These are phyloP conservation scores for Apoda limacodes DNA, from an alignment of 2,888 invertebrate genomes.

Conservation along the genomic window DNA sequence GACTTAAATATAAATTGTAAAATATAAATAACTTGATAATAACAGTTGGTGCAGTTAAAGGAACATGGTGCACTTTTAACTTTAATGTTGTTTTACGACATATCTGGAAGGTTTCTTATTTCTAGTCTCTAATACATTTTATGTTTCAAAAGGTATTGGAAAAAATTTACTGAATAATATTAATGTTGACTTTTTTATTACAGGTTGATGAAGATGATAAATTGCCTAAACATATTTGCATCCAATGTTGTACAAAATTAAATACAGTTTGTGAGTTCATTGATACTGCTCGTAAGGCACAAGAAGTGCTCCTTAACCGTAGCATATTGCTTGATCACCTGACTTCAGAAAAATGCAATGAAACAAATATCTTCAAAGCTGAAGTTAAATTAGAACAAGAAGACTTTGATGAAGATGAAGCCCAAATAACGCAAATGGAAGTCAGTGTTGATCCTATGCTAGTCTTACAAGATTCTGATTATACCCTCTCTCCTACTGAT, in stretches of 20 bases:
- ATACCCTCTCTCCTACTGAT: slow-evolving; percentile 27
- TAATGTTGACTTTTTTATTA: slow-evolving; percentile 16
- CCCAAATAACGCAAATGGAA: slow-evolving; percentile 70
- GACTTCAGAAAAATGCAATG: slow-evolving; percentile 30
- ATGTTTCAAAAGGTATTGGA: no score
- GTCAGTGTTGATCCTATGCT: slow-evolving; percentile 78
- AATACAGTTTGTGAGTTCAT: slow-evolving; percentile 77
- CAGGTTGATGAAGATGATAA: slow-evolving; percentile 76
- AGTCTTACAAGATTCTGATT: slow-evolving; percentile 71
- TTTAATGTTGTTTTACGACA: no score
- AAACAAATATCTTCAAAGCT: slow-evolving; percentile 12
- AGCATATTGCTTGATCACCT: slow-evolving; percentile 52
- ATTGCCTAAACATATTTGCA: slow-evolving; percentile 77
- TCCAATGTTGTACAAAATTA: slow-evolving; percentile 72
- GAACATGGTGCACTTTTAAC: no score
- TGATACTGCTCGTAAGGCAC: slow-evolving; percentile 73
- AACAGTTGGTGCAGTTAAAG: no score
- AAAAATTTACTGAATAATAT: no score
- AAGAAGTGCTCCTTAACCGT: slow-evolving; percentile 61
- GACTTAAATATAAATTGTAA: no score
- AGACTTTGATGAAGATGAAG: slow-evolving; percentile 26
- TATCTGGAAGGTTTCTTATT: no score
- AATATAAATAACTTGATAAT: no score
- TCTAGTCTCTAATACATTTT: no score
- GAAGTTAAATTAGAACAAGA: slow-evolving; percentile 24